These are phyloP conservation scores for Rhinoraja longicauda DNA, from an alignment of 2,797 vertebrate species.

Conservation along the genomic window DNA sequence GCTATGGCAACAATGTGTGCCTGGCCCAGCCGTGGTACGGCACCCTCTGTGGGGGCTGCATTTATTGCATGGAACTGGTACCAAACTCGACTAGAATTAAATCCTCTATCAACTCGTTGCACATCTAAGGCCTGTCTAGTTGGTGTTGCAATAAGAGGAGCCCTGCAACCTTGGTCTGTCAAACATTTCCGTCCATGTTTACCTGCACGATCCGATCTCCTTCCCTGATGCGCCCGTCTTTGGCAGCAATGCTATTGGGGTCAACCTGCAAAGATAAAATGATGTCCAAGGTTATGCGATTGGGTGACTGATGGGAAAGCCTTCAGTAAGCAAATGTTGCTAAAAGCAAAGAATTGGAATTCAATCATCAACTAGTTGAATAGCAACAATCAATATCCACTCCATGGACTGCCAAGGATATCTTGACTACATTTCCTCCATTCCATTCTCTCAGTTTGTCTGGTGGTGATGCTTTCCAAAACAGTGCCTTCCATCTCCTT, in stretches of 20 bases:
- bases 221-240: constrained; percentile 85
- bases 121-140: not conserved
- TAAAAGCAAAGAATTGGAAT: not conserved
- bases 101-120: not conserved
- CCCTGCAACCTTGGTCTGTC: not conserved
- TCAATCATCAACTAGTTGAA: not conserved
- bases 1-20: not conserved
- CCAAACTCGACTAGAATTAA: not conserved
- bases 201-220: constrained; percentile 95
- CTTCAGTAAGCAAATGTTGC: not conserved
- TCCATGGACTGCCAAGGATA: too few relatives aligned
- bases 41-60: not conserved
- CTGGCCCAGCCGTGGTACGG: not conserved
- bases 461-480: too few relatives aligned
- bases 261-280: constrained; percentile 65
- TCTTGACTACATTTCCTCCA: too few relatives aligned
- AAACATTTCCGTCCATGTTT: constrained; percentile 38
- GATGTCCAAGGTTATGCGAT: not conserved
- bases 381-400: too few relatives aligned
- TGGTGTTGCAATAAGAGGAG: not conserved
- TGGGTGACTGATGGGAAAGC: not conserved
- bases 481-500: too few relatives aligned
- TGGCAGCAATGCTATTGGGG: constrained; percentile 87
- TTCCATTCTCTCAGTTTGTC: too few relatives aligned
- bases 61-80: not conserved